Base-by-base conservation (phyloP, 2,888 invertebrate species). In the Stenichneumon culpator region DNA sequence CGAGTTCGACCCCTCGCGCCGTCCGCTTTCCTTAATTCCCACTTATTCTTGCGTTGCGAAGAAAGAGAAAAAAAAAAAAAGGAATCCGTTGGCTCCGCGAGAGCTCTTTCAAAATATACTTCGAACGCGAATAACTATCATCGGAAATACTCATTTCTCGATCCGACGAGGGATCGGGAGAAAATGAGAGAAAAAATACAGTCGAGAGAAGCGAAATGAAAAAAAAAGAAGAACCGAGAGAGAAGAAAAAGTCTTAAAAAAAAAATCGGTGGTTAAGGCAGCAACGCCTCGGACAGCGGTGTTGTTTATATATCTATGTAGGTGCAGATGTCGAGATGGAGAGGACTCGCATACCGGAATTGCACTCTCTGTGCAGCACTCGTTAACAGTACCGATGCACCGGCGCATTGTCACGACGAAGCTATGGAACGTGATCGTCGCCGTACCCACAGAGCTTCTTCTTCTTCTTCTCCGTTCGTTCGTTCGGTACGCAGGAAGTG, bases 321-420 rank as follows among this genome's bases (percentile, higher is more conserved):
- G 77, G 54, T 77, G 50, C 77, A 77, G 77, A 77, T 77, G 77
- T 77, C 77, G 50, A 77, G 67, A 77, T 67, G 32, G 25, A 39
- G 79, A 28, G 57, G 57, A 78, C 68, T 73, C 68, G 69, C 44
- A 68, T 60, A 78, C 77, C 73, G 47, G 75, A 82, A 68, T 79
- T 78, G 72, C 82, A 60, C 78, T 65, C 63, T 60, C 44, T 60
- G 72, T 52, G 19, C 68, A 47, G 65, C 32, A 68, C 81, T 81
- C 73, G 73, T 82, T 84, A 63, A 73, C 79, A 80, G 87, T 79
- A 82, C 84, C 78, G 65, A 82, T 83, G 86, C 82, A 83, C 83
- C 74, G 86, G 69, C 75, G 68, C 81, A 75, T 87, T 77, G 85
- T 85, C 79, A 87, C 83, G 72, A 81, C 82, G 52, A 70, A 79